Conservation (phyloP, 2,888 invertebrate genomes). For the Hypsopygia costalis region DNA sequence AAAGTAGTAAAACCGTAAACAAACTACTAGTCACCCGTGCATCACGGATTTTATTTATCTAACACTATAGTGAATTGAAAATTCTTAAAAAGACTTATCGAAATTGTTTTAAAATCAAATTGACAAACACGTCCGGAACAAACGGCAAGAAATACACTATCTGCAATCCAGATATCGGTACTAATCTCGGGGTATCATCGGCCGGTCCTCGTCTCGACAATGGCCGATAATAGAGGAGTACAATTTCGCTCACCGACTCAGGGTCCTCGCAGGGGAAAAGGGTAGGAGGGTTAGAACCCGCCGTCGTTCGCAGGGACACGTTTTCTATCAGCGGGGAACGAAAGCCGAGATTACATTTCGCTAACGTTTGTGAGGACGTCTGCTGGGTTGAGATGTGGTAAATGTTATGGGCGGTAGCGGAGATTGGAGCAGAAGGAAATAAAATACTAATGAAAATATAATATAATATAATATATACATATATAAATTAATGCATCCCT, state of each 20-base stretch:
- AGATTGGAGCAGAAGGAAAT: not conserved
- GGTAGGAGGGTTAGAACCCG: not conserved
- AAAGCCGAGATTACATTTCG: constrained; percentile 17
- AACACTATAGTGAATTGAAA: no score
- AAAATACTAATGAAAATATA: no score
- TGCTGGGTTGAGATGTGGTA: not conserved
- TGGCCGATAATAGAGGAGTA: constrained; percentile 12
- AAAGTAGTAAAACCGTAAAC: no score
- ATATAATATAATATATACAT: no score
- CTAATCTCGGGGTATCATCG: not conserved
- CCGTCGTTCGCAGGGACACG: constrained; percentile 20
- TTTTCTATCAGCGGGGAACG: constrained; percentile 21
- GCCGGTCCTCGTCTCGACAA: not conserved
- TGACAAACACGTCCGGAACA: not conserved
- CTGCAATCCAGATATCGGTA: constrained; percentile 8
- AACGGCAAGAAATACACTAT: not conserved
- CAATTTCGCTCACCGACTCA: constrained; percentile 18
- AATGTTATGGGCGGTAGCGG: not conserved
- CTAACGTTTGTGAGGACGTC: constrained; percentile 12
- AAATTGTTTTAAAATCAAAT: not conserved
- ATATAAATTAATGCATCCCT: no score
- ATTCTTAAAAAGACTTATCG: no score
- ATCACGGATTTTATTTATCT: no score
- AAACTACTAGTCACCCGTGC: no score
- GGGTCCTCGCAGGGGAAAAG: constrained; percentile 1